Evolutionary conservation across 92 coral and sea anemone genomes (phyloP), one percentile per base, ranked within the genome.

Genomic region (Scolanthus callimorphus): DNA sequence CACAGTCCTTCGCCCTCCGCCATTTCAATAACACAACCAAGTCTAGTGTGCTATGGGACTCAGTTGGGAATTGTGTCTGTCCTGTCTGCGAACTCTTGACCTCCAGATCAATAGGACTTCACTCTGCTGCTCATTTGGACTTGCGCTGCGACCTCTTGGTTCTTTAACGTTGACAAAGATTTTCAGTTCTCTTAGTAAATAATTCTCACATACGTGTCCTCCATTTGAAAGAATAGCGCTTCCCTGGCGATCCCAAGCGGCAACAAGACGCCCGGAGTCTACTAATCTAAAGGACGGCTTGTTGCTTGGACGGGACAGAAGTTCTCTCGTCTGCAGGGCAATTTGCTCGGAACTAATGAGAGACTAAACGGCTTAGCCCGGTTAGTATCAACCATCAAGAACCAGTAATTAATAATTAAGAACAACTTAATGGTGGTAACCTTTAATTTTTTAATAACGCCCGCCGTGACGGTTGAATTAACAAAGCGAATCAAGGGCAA

Each of bases 1-100:
- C 99, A 94, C 17, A 94, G 70, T 0, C 99, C 90, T 28, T 94
- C 99, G 0, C 88, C 91, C 68, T 94, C 96, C 12, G 75, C 57
- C 75, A 68, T 68, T n/a, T 2, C 15, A 25, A 20, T 38, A n/a
- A n/a, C n/a, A n/a, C n/a, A n/a, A n/a, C n/a, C n/a, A n/a, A n/a
- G n/a, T n/a, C n/a, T n/a, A n/a, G n/a, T n/a, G n/a, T n/a, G n/a
- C n/a, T n/a, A n/a, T n/a, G n/a, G n/a, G n/a, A n/a, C n/a, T n/a
- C n/a, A n/a, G n/a, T n/a, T n/a, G n/a, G n/a, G n/a, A 15, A 15
- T 34, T 34, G 41, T 15, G 6, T 34, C 52, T 20, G 52, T 9
- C 52, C 52, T 46, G 47, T 30, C 25, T 51, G 50, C 22, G 2
- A 27, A 20, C 25, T 20, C 43, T 64, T 20, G 25, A 23, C 8